Evolutionary conservation across 37 sponge, comb jelly and placozoan species (phyloP).

Genomic region (Hormiphora californensis): DNA sequence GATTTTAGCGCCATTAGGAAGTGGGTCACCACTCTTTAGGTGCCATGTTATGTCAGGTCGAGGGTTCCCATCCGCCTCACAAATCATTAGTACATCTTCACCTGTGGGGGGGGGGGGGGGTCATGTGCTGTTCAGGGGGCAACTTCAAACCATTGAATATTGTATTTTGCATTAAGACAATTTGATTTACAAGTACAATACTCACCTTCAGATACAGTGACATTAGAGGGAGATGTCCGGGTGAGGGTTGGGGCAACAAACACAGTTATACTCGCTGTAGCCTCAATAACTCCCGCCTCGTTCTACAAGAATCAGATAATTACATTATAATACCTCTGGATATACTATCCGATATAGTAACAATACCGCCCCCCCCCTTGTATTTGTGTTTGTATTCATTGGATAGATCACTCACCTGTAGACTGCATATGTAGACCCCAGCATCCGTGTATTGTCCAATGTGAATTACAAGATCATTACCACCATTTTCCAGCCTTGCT

Average conservation of each 20-base stretch:
- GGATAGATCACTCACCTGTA: neutral
- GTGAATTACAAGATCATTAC: neutral
- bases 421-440: constrained; percentile 4
- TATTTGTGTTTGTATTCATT: too few relatives aligned
- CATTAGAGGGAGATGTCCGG: neutral
- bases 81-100: constrained; percentile 21
- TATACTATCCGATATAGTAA: too few relatives aligned
- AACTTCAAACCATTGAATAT: too few relatives aligned
- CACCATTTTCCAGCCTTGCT: neutral
- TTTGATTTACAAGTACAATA: too few relatives aligned
- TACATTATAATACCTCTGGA: too few relatives aligned
- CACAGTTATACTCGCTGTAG: neutral
- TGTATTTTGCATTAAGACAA: too few relatives aligned
- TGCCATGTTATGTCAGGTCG: constrained; percentile 12
- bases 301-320: neutral
- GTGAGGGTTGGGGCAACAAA: neutral
- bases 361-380: too few relatives aligned
- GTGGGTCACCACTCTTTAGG: neutral
- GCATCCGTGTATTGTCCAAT: constrained; percentile 8
- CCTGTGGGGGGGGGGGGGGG: constrained; percentile 17
- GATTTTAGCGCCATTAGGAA: neutral
- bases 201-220: neutral
- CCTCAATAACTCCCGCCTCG: constrained; percentile 16
- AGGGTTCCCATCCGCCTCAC: constrained; percentile 18
- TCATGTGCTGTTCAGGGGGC: too few relatives aligned